These are phyloP conservation scores for Ypsolopha sequella DNA, from an alignment of 2,888 invertebrate genomes.

Conservation along the genomic window DNA sequence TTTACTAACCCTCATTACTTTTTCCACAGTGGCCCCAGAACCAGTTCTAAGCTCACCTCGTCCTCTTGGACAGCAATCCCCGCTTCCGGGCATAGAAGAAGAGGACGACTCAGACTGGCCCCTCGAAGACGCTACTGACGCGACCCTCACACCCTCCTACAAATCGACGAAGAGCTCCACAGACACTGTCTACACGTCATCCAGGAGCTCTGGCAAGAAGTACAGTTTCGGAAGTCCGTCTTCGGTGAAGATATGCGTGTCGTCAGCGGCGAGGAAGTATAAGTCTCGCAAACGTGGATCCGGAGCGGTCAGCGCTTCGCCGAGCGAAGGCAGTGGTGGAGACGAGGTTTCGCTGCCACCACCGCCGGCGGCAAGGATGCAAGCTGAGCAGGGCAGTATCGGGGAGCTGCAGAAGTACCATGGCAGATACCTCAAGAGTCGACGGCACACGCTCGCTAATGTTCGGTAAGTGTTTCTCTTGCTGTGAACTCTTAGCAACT, in stretches of 20 bases:
- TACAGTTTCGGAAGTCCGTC: constrained; percentile 66
- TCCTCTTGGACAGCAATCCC: constrained; percentile 76
- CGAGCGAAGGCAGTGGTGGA: constrained; percentile 29
- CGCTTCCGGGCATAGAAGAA: constrained; percentile 86
- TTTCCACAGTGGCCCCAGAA: constrained; percentile 67
- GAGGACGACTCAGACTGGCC: constrained; percentile 78
- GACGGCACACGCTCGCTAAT: constrained; percentile 91
- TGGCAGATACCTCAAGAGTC: constrained; percentile 85
- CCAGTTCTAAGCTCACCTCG: constrained; percentile 67
- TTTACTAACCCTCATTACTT: constrained; percentile 21
- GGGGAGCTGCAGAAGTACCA: constrained; percentile 92
- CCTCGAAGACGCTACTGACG: constrained; percentile 62
- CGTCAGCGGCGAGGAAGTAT: constrained; percentile 65
- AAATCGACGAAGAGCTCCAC: constrained; percentile 65
- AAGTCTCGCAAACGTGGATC: constrained; percentile 67
- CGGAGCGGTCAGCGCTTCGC: constrained; percentile 34
- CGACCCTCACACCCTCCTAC: constrained; percentile 60
- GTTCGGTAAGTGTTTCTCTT: constrained; percentile 81
- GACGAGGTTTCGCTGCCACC: constrained; percentile 41
- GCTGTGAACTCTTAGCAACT: no score
- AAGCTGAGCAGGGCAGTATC: constrained; percentile 93
- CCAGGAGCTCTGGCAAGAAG: constrained; percentile 66
- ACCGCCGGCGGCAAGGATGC: constrained; percentile 77
- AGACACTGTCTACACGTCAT: constrained; percentile 61
- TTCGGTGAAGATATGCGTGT: constrained; percentile 70